Conservation (phyloP, 2,888 invertebrate genomes). For the Eilema caniola region DNA sequence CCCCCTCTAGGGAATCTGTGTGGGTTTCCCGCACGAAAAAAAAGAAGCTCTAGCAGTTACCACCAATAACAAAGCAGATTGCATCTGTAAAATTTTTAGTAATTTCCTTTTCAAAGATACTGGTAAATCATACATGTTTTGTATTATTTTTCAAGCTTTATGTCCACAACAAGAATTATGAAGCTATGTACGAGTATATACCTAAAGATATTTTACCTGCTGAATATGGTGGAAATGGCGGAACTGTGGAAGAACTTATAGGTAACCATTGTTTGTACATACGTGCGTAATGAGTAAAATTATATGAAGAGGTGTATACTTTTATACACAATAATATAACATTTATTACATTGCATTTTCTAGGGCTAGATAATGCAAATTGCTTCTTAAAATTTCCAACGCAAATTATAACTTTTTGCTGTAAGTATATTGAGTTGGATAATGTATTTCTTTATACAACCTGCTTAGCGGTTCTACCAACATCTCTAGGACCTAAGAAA, state of each 20-base stretch:
- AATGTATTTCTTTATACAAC: no score
- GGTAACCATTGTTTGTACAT: constrained; percentile 57
- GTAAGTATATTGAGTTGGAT: no score
- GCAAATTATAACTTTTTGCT: no score
- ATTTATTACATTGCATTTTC: no score
- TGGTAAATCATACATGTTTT: neutral
- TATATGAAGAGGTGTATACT: no score
- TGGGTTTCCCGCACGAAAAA: no score
- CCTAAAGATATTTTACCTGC: constrained; percentile 83
- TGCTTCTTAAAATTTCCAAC: no score
- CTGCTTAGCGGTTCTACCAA: no score
- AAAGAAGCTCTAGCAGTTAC: neutral
- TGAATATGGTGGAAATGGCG: constrained; percentile 89
- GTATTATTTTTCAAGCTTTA: constrained; percentile 51
- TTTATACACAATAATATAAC: no score
- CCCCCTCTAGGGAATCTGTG: no score
- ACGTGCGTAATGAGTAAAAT: neutral
- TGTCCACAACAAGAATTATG: constrained; percentile 57
- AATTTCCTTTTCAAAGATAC: neutral
- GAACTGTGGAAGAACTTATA: constrained; percentile 71
- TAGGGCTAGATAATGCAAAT: no score
- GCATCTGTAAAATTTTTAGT: neutral
- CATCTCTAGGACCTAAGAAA: no score
- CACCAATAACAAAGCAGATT: neutral
- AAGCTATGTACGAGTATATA: constrained; percentile 75